Percentiles rank a stretch among this genome's conserved stretches.
phyloP scores from a whole-genome alignment of 2,888 invertebrate species.

The Callimorpha dominula region DNA sequence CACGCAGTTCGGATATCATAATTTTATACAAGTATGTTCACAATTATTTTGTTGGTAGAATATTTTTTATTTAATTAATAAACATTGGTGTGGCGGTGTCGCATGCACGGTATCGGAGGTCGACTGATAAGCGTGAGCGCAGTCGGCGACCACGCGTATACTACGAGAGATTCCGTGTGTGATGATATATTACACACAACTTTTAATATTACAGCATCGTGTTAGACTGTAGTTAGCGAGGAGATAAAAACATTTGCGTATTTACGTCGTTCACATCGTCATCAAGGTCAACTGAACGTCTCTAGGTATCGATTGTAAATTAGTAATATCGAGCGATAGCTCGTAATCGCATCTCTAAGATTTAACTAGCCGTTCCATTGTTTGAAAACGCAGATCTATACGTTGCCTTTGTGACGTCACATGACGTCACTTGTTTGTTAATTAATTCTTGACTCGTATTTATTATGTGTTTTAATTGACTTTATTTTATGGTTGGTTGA shows the following conservation, averaged over 20 bases:
- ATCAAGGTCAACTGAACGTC: conserved; percentile 39
- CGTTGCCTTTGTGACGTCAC: conserved; percentile 26
- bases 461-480: conserved; percentile 8
- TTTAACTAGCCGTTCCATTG: conserved; percentile 39
- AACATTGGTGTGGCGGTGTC: conserved; percentile 34
- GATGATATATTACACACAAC: conserved; percentile 43
- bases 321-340: conserved; percentile 42
- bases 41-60: conserved; percentile 34
- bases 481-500: conserved; percentile 2
- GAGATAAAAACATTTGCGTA: conserved; percentile 54
- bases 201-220: conserved; percentile 51
- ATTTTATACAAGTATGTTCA: conserved; percentile 34
- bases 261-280: conserved; percentile 45
- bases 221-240: conserved; percentile 51
- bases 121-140: conserved; percentile 75
- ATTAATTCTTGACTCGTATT: background rate
- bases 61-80: conserved; percentile 45
- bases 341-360: conserved; percentile 37
- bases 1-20: conserved; percentile 30
- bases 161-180: conserved; percentile 54
- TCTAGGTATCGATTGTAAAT: conserved; percentile 39
- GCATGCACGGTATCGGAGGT: conserved; percentile 63
- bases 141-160: conserved; percentile 60
- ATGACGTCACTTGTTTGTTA: conserved; percentile 36
- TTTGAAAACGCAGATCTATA: conserved; percentile 31